A percentile compares a stretch with the other conserved stretches of the same genome.
Conservation (phyloP, 2,797 vertebrate species). For the Fistularia commersonii region DNA sequence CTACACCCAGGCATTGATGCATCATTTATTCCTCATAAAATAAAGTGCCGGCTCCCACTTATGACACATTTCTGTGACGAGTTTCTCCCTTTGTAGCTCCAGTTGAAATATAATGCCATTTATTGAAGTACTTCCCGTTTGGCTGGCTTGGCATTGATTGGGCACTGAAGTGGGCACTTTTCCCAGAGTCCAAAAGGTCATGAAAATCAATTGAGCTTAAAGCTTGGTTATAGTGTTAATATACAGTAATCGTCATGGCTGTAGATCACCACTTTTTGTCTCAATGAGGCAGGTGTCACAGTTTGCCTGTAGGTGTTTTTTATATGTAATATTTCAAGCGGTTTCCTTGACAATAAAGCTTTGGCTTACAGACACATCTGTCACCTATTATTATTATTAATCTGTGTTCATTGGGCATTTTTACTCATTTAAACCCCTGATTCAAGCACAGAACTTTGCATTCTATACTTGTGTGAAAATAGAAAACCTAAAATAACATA, state of each 20-base stretch:
- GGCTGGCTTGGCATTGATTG: no score
- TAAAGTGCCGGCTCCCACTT: no score
- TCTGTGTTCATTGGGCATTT: neutral
- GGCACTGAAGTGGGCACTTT: no score
- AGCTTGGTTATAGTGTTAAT: constrained; percentile 31
- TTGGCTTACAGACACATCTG: constrained; percentile 26
- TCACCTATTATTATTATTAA: neutral
- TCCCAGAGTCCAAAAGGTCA: constrained; percentile 44
- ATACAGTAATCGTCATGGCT: constrained; percentile 12
- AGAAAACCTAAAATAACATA: no score
- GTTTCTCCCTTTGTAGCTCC: no score
- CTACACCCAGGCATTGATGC: no score
- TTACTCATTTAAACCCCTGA: constrained; percentile 19
- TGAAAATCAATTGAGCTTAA: constrained; percentile 28
- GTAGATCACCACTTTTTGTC: constrained; percentile 18
- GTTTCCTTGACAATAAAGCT: constrained; percentile 68
- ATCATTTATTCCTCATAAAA: no score
- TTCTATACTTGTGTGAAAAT: no score
- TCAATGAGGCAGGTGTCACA: neutral
- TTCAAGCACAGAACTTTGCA: neutral
- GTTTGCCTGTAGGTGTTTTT: constrained; percentile 17
- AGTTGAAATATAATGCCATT: no score
- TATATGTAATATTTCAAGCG: constrained; percentile 42
- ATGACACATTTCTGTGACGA: no score
- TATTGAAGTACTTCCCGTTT: no score